Evolutionary conservation across 2,113 vertebrate species (phyloP), one percentile per base, ranked within the genome.

Genomic region (Tauraco erythrolophus): DNA sequence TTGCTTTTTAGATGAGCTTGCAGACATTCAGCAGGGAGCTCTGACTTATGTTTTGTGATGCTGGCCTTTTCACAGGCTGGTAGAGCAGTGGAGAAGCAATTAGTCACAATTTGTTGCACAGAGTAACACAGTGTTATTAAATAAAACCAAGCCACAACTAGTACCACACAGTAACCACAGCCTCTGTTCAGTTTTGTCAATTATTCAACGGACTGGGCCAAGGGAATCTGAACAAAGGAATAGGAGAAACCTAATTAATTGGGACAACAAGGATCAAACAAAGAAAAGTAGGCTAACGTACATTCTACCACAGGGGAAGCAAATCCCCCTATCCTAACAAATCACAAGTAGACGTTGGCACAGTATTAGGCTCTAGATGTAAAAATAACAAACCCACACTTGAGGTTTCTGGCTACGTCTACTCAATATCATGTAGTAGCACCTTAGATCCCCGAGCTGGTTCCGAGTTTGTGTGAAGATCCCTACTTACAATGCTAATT

Each of bases 21-120:
- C 0, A 3, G 33, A 66, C 21, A 76, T 56, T 43, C 0, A 0
- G 10, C 14, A 5, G 19, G n/a, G 37, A 89, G 24, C 28, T 92
- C 61, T 45, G 9, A 31, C 43, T 39, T 48, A 11, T 46, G 12
- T 31, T 54, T 86, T 72, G 39, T 1, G 3, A 4, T 37, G 39
- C 9, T 68, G 75, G 51, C 76, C 37, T 93, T 92, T 83, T 72
- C 64, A 62, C 58, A 77, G 60, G 46, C 71, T 70, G 54, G 43
- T 51, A 86, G 58, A 88, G 50, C 13, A 72, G 15, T 2, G n/a
- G 46, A 54, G 71, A 70, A 83, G 19, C 30, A 93, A 91, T 75
- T 85, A 93, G 58, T 77, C 85, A 91, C 68, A 90, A 74, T 86
- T 74, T 74, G 33, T 85, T 91, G 33, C 37, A 69, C 48, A 74